A percentile compares a stretch with the other conserved stretches of the same genome.
Evolutionary conservation across 1,140 invertebrate genomes (phyloP).

Genomic region (Bactericera cockerelli): DNA sequence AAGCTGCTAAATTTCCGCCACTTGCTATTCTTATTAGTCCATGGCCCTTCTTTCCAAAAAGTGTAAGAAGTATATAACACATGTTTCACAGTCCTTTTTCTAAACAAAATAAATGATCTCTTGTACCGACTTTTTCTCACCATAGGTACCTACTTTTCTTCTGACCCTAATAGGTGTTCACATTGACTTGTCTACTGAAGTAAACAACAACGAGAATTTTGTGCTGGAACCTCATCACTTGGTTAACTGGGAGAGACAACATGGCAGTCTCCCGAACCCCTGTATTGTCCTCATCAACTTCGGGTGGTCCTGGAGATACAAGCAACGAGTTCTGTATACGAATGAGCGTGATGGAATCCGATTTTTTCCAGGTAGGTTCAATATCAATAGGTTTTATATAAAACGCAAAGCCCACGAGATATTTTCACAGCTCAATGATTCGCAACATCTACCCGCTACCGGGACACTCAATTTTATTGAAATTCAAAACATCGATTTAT

Average conservation of each 20-base stretch:
- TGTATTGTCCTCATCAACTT: constrained; percentile 27
- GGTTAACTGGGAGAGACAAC: not conserved
- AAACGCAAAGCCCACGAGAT: not conserved
- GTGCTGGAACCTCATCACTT: not conserved
- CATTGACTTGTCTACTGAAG: not conserved
- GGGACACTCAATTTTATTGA: too few species aligned
- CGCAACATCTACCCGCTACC: too few species aligned
- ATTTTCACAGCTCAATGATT: too few species aligned
- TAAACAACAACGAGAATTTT: constrained; percentile 7
- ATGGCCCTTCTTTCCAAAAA: too few species aligned
- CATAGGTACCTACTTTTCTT: too few species aligned
- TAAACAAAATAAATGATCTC: too few species aligned
- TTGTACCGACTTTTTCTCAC: too few species aligned
- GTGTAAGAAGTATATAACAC: too few species aligned
- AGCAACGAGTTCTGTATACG: constrained; percentile 11
- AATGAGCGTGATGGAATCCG: not conserved
- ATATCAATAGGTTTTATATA: not conserved
- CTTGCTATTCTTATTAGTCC: too few species aligned
- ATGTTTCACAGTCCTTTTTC: too few species aligned
- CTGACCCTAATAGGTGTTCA: constrained; percentile 3
- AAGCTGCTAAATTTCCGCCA: too few species aligned
- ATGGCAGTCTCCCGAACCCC: constrained; percentile 25
- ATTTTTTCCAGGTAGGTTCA: constrained; percentile 14
- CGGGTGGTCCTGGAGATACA: constrained; percentile 23
- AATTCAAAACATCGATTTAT: too few species aligned